Conservation (phyloP, 2,888 invertebrate species). For the Candidula unifasciata region DNA sequence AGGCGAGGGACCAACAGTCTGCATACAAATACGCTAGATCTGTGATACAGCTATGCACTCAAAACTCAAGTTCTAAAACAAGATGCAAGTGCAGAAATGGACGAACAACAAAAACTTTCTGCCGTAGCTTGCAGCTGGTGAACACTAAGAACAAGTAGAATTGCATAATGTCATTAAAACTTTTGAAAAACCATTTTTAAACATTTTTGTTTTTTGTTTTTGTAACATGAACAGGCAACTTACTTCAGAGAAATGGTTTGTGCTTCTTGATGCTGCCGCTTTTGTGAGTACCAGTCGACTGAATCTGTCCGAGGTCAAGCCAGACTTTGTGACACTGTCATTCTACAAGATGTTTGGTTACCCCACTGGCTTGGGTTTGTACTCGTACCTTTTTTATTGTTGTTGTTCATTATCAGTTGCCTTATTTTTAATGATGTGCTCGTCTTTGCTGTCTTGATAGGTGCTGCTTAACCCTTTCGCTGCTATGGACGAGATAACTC, state of each 20-base stretch:
- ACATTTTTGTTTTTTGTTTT: too few species aligned
- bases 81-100: too few species aligned
- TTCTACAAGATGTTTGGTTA: slow-evolving; percentile 98
- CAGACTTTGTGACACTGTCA: slow-evolving; percentile 94
- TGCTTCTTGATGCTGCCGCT: slow-evolving; percentile 91
- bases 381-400: background rate
- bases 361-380: slow-evolving; percentile 90
- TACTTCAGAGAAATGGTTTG: slow-evolving; percentile 74
- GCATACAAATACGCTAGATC: too few species aligned
- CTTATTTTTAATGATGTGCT: background rate
- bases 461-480: too few species aligned
- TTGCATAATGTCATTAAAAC: too few species aligned
- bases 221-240: background rate
- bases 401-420: background rate
- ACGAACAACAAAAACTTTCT: too few species aligned
- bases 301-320: slow-evolving; percentile 85
- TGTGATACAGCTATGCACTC: too few species aligned
- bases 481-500: too few species aligned
- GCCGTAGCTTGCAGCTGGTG: too few species aligned
- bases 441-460: background rate
- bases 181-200: background rate
- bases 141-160: too few species aligned
- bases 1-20: too few species aligned
- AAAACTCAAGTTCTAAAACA: too few species aligned
- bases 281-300: slow-evolving; percentile 87